These are phyloP conservation scores for Glaucidium brasilianum DNA, from an alignment of 2,113 vertebrate species.

Conservation along the genomic window DNA sequence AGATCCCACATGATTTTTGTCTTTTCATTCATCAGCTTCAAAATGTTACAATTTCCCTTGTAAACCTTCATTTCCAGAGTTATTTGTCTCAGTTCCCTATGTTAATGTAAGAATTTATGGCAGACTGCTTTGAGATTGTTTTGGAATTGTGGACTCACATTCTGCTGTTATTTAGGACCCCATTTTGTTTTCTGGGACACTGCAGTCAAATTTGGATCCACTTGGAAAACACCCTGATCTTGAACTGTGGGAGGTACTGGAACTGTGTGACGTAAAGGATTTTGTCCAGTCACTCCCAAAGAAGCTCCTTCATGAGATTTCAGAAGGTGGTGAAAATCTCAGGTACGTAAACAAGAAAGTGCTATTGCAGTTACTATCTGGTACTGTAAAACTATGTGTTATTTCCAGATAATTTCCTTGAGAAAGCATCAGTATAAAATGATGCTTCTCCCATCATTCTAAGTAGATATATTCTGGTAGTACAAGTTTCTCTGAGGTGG, in stretches of 20 bases:
- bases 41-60: background rate
- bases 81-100: background rate
- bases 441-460: background rate
- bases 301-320: constrained; percentile 67
- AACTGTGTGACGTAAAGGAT: constrained; percentile 67
- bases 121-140: background rate
- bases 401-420: background rate
- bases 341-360: constrained; percentile 43
- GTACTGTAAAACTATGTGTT: background rate
- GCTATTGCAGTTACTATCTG: background rate
- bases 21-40: background rate
- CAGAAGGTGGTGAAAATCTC: constrained; percentile 67
- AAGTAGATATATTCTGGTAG: background rate
- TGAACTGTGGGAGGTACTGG: constrained; percentile 67
- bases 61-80: background rate
- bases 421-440: background rate
- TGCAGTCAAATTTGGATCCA: constrained; percentile 71
- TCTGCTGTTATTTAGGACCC: constrained; percentile 49
- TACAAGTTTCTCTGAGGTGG: background rate
- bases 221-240: constrained; percentile 57
- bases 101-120: background rate
- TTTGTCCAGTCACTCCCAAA: constrained; percentile 65
- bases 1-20: background rate
- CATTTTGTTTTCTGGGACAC: constrained; percentile 68
- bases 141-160: background rate